Evolutionary conservation across 2,797 vertebrate species (phyloP), one percentile per base, ranked within the genome.

Genomic region (Labroides dimidiatus): DNA sequence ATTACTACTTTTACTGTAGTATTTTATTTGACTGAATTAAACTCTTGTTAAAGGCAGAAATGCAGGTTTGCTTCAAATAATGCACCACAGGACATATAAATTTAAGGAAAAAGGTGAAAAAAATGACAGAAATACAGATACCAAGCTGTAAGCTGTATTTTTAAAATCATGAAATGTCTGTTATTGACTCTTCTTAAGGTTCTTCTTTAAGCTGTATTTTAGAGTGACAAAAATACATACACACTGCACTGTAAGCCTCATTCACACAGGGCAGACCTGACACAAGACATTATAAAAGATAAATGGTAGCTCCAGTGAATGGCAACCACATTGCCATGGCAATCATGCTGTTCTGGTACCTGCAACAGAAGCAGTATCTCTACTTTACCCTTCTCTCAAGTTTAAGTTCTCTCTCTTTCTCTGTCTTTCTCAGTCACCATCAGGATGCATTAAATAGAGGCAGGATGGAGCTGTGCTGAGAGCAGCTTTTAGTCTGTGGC

Each of bases 401-500:
- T 33, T 8, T 7, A 33, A 33, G 4, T 33, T 12, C 24, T 50
- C 67, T 41, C 15, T 71, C 33, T 51, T 42, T 45, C 51, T 37
- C 12, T 56, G 43, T 16, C 33, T 45, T 59, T 12, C 24, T 50
- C 67, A 36, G 13, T 71, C 36, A 24, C 55, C 77, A 80, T 80
- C 68, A 74, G 30, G 68, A 57, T 21, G 61, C 65, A 66, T 72
- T 67, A 74, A 81, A 69, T 36, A 41, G 21, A 44, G 65, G 54
- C 53, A 37, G 53, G 66, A 54, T 50, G 30, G 69, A 69, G 62
- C 58, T 41, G 49, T 53, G 69, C 52, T 74, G 72, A 75, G 69
- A 33, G 75, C 49, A 67, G 75, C 61, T 78, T 78, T 83, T 73
- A 82, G 70, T 64, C 43, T 0, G 41, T 58, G 64, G 68, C 72